A percentile compares a stretch with the other conserved stretches of the same genome.
Evolutionary conservation across 2,113 vertebrate genomes (phyloP).

Genomic region (Rhinopithecus roxellana): DNA sequence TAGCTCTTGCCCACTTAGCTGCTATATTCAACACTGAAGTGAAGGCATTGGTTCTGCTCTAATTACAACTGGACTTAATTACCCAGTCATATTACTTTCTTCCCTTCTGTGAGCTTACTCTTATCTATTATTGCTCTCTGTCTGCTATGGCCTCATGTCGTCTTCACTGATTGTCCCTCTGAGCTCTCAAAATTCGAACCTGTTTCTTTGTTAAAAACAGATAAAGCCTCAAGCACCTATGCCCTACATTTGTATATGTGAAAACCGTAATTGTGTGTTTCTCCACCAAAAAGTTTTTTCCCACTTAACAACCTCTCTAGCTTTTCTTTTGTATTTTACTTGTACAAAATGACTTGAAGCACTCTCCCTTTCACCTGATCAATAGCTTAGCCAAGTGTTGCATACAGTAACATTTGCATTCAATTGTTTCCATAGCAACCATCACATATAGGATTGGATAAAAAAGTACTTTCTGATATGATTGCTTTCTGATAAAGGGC

Average conservation of each 20-base stretch:
- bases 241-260: background rate
- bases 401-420: slow-evolving; percentile 63
- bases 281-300: background rate
- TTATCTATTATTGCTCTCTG: slow-evolving; percentile 38
- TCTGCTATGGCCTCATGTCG: background rate
- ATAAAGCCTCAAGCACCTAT: background rate
- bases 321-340: slow-evolving; percentile 25
- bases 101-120: slow-evolving; percentile 18
- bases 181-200: background rate
- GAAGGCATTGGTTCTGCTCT: slow-evolving; percentile 46
- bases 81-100: slow-evolving; percentile 18
- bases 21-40: background rate
- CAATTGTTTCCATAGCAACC: slow-evolving; percentile 55
- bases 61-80: slow-evolving; percentile 54
- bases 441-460: slow-evolving; percentile 42
- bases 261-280: background rate
- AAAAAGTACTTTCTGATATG: slow-evolving; percentile 57
- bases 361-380: slow-evolving; percentile 27
- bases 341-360: slow-evolving; percentile 20
- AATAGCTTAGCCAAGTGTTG: slow-evolving; percentile 53
- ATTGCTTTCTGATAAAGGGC: slow-evolving; percentile 42
- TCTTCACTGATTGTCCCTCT: background rate
- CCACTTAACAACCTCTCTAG: background rate
- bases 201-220: slow-evolving; percentile 34
- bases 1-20: background rate